Evolutionary conservation across 2,797 vertebrate genomes (phyloP), one percentile per base, ranked within the genome.

Genomic region (Sebastes jordani): DNA sequence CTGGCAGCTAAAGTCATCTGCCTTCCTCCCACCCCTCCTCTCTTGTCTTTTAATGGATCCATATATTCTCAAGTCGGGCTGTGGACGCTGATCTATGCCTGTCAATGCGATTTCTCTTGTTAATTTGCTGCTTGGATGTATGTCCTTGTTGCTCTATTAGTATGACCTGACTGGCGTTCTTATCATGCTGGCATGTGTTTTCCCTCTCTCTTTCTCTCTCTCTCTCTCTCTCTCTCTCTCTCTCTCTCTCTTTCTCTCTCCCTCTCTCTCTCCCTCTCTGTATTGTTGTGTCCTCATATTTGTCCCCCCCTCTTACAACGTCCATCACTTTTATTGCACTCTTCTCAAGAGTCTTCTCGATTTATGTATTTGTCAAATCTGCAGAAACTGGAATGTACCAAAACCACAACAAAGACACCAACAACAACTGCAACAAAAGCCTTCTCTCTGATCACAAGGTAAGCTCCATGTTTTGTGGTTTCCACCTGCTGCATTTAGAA

Each of bases 321-420:
- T 34, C 64, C 49, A 70, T 70, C 27, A 38, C 68, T 69, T 81
- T 71, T 68, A 69, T 82, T 80, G 60, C 23, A 56, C 61, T 74
- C 78, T 76, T 25, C 54, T 80, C 59, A 71, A 64, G 60, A 83
- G 69, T 64, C 77, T 22, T 80, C 65, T 77, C 32, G 38, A 63
- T 86, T 80, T 73, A 58, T 84, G 58, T 60, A 46, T 70, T 70
- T 78, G 55, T 80, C 65, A 58, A 59, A 27, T 84, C 82, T 71
- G 76, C 82, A 90, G 82, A 85, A 85, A 82, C 83, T 94, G 93
- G 91, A 92, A 96, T 96, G 96, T 93, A 93, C 93, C 90, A 90
- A 87, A 95, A 94, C 84, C 83, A 92, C 86, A 91, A 61, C 16
- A 94, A 93, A 90, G 90, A 92, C 83, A 91, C 89, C 77, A 95